A percentile compares a stretch with the other conserved stretches of the same genome.
Conservation (phyloP, 2,797 vertebrate genomes). For the Lepidocolaptes lacrymiger region DNA sequence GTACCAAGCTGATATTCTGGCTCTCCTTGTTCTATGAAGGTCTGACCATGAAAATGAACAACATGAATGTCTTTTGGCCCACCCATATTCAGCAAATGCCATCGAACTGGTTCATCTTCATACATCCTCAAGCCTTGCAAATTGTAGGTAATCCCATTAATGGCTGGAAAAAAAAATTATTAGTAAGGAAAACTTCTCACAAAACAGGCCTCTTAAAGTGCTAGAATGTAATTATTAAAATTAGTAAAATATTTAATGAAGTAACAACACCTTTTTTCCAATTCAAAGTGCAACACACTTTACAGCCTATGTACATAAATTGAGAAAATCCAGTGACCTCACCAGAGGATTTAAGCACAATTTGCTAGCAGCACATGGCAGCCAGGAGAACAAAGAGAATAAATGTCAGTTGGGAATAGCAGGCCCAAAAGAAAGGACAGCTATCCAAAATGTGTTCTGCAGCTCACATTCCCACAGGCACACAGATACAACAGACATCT, state of each 20-base stretch:
- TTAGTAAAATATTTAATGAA: neutral
- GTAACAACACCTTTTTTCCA: neutral
- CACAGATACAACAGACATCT: neutral
- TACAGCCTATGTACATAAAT: neutral
- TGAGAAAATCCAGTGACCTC: neutral
- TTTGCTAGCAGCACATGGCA: neutral
- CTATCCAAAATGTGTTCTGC: neutral
- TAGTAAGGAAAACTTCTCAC: neutral
- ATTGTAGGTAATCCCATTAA: slow-evolving; percentile 90
- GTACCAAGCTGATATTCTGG: slow-evolving; percentile 84
- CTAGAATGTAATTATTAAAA: neutral
- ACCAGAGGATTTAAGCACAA: neutral
- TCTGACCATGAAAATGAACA: slow-evolving; percentile 94
- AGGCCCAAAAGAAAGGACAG: neutral
- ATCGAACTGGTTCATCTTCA: slow-evolving; percentile 82
- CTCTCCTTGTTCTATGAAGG: slow-evolving; percentile 83
- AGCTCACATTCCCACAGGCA: neutral
- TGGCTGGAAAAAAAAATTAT: slow-evolving; percentile 78
- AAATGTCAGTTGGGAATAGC: neutral
- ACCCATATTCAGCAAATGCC: slow-evolving; percentile 94
- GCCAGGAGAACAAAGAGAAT: neutral
- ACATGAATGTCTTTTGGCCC: slow-evolving; percentile 87
- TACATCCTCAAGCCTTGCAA: slow-evolving; percentile 93
- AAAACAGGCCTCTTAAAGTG: neutral
- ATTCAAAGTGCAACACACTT: neutral